Base-by-base conservation (phyloP, 2,113 vertebrate genomes). In the Oncorhynchus tshawytscha region DNA sequence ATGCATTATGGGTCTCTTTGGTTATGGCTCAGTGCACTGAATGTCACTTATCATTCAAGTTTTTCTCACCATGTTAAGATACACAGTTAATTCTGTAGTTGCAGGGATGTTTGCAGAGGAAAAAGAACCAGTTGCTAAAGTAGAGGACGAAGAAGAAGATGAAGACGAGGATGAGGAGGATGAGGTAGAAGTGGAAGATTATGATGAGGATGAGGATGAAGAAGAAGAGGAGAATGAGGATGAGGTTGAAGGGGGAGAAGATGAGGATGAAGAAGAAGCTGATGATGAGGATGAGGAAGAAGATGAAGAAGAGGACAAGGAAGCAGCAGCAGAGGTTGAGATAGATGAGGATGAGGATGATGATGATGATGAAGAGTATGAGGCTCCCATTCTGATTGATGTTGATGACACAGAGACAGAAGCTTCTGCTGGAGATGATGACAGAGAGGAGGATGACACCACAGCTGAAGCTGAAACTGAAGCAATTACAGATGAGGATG, bases 41-140 rank as follows among this genome's bases (percentile, higher is more conserved):
- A 67, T 74, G 62, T 67, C 51, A 29, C 65, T 31, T 7, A 31
- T 29, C 2, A 45, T 45, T 45, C 39, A 45, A 3, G 39, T 9
- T 45, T 45, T 45, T 45, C 39, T 45, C 39, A 31, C 15, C 9
- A 3, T 29, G 65, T 18, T 67, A 27, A 18, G 12, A 31, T 34
- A n/a, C 31, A 20, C 16, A 34, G 29, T 20, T 39, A 7, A 39
- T 68, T 3, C 1, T 68, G 18, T 29, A 68, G 67, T 68, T 31
- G 20, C 89, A 77, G 86, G 24, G n/a, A 90, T 93, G 85, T 86
- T 90, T 70, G 78, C 71, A 11, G 82, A 85, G 78, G 71, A 76
- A 2, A 81, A 81, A 54, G 66, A 13, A 66, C 80, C 85, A 68
- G 86, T 57, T 1, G 25, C 65, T 15, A 57, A 69, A 22, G 71